Evolutionary conservation across 2,888 invertebrate genomes (phyloP), one percentile per base, ranked within the genome.

Genomic region (Synergus itoensis): DNA sequence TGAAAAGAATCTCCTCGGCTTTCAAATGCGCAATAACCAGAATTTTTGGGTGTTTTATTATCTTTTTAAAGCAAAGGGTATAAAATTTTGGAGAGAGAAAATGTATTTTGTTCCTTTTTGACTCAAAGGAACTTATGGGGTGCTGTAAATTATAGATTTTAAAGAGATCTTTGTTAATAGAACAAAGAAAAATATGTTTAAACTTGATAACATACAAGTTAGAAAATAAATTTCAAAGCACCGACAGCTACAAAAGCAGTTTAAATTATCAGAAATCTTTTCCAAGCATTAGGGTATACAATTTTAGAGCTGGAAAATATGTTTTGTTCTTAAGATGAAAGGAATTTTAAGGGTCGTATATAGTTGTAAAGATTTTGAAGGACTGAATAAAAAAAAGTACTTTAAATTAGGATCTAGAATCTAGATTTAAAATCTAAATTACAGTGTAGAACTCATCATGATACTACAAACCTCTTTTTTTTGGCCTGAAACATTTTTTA

Each of bases 41-140:
- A n/a, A 36, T n/a, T 53, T 73, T 48, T 48, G 12, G 48, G 43
- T 12, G 16, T 36, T 73, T 73, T 73, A 73, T 73, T 53, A 53
- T 36, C 73, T 53, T 36, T 53, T 73, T 36, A 36, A 73, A 40
- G 53, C 36, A 73, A 53, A 11, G 48, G 36, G 48, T 73, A 16
- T 73, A 73, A 73, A 73, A 11, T 73, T 73, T 73, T 69, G 53
- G 36, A 28, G 53, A 48, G 9, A 16, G 16, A 28, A 73, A 73
- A 53, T 53, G 16, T 8, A 16, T 8, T 73, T 48, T 53, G n/a
- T 53, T 73, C 53, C 36, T 53, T 69, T 69, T 69, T 69, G 28
- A 4, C 3, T 18, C 11, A 65, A 41, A 43, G 65, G 41, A 43
- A 65, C 12, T 65, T 65, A 41, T n/a, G 43, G 3, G 12, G n/a